These are phyloP conservation scores for Physocephala rufipes DNA, from an alignment of 2,888 invertebrate genomes.

Conservation along the genomic window DNA sequence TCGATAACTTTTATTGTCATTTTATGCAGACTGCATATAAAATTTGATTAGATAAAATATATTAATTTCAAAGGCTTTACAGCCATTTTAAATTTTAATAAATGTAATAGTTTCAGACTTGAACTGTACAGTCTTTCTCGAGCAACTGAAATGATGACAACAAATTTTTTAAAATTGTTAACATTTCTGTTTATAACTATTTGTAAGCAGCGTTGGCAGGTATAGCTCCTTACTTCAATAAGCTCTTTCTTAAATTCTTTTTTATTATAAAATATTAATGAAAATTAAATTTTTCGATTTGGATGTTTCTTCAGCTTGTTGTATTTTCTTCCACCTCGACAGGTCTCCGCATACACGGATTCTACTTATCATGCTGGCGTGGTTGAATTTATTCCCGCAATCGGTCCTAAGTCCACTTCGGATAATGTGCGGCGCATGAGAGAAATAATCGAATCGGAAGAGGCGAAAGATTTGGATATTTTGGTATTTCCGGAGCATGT, in stretches of 20 bases:
- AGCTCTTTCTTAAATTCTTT: too few species aligned
- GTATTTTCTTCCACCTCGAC: background rate
- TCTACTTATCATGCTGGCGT: slow-evolving; percentile 71
- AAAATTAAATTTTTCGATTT: too few species aligned
- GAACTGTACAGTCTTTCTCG: background rate
- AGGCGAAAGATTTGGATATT: slow-evolving; percentile 70
- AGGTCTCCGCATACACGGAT: slow-evolving; percentile 65
- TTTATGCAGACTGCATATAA: too few species aligned
- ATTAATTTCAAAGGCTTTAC: too few species aligned
- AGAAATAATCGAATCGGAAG: slow-evolving; percentile 53
- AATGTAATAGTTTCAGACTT: too few species aligned
- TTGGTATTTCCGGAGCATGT: slow-evolving; percentile 81
- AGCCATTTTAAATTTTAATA: too few species aligned
- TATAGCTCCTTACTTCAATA: background rate
- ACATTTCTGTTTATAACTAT: background rate
- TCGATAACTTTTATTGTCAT: too few species aligned
- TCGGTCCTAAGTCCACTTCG: slow-evolving; percentile 40
- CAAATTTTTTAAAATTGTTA: background rate
- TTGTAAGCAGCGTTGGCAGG: slow-evolving; percentile 12
- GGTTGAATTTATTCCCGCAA: slow-evolving; percentile 69
- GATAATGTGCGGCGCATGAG: slow-evolving; percentile 46
- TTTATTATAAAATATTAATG: too few species aligned
- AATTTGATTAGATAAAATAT: too few species aligned
- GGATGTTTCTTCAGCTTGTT: too few species aligned
- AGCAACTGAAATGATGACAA: slow-evolving; percentile 15